Evolutionary conservation across 1,140 invertebrate genomes (phyloP).

Genomic region (Araneus ventricosus): DNA sequence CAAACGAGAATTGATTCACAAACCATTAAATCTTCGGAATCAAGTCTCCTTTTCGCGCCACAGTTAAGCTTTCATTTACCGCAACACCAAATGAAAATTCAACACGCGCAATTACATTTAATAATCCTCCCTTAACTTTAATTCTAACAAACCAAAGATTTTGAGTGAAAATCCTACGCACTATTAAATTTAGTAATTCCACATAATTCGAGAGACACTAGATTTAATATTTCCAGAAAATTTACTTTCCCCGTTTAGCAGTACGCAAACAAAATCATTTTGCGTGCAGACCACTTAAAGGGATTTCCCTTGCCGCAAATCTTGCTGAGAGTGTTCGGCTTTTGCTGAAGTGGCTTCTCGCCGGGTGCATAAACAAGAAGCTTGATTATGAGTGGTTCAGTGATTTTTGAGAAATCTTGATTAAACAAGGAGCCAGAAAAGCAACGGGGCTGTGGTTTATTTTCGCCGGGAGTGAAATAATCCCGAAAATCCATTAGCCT

Average conservation of each 20-base stretch:
- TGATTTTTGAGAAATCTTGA: constrained; percentile 50
- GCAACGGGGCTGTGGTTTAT: not conserved
- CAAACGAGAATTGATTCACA: too few relatives aligned
- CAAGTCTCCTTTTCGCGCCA: too few relatives aligned
- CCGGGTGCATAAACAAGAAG: not conserved
- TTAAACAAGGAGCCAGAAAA: not conserved
- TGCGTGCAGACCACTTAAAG: not conserved
- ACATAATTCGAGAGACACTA: constrained; percentile 5
- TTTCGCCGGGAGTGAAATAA: constrained; percentile 41
- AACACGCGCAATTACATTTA: too few relatives aligned
- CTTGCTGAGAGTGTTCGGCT: not conserved
- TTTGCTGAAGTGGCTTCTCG: constrained; percentile 9
- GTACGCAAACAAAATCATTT: not conserved
- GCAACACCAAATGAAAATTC: too few relatives aligned
- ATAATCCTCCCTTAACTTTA: too few relatives aligned
- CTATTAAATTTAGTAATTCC: constrained; percentile 23
- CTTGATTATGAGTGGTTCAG: constrained; percentile 13
- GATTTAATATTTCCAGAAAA: not conserved
- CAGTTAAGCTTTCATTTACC: too few relatives aligned
- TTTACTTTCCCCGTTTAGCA: not conserved
- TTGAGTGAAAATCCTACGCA: not conserved
- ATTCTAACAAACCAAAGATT: not conserved
- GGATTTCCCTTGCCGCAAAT: constrained; percentile 11
- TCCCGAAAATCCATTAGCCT: not conserved
- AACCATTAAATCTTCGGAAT: too few relatives aligned